Percentiles rank a stretch among this genome's conserved stretches.
These are phyloP conservation scores for Pipistrellus nathusii DNA, from an alignment of 2,797 vertebrate species.

Conservation along the genomic window DNA sequence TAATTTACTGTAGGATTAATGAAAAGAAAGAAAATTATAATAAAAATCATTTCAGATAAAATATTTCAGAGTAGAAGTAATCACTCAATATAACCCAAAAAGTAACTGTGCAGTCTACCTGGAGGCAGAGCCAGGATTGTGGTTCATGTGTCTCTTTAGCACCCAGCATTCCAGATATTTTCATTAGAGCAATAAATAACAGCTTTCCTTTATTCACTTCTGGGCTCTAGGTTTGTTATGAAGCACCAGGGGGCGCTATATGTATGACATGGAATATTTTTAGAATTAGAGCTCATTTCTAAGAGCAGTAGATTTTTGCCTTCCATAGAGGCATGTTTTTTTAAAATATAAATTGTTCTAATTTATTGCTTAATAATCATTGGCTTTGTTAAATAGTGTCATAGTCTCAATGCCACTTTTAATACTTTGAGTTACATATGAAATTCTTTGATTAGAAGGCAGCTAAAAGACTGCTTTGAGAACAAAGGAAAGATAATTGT, in stretches of 20 bases:
- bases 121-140: slow-evolving; percentile 1
- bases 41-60: slow-evolving; percentile 47
- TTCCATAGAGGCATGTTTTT: neutral
- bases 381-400: slow-evolving; percentile 32
- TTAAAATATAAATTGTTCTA: neutral
- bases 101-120: neutral
- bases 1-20: slow-evolving; percentile 51
- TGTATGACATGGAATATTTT: slow-evolving; percentile 41
- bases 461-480: slow-evolving; percentile 34
- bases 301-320: slow-evolving; percentile 9
- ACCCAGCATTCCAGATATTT: neutral
- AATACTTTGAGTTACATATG: slow-evolving; percentile 34
- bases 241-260: slow-evolving; percentile 66
- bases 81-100: neutral
- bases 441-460: slow-evolving; percentile 43
- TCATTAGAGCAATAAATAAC: neutral
- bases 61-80: slow-evolving; percentile 43
- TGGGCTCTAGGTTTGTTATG: slow-evolving; percentile 9
- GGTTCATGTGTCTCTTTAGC: neutral
- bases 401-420: slow-evolving; percentile 45
- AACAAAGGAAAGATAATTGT: neutral
- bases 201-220: neutral
- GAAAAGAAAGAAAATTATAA: slow-evolving; percentile 14
- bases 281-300: slow-evolving; percentile 7
- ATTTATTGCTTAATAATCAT: slow-evolving; percentile 49